A percentile compares a stretch with the other conserved stretches of the same genome.
These are phyloP conservation scores for Ypsolopha sequella DNA, from an alignment of 2,888 invertebrate species.

Conservation along the genomic window DNA sequence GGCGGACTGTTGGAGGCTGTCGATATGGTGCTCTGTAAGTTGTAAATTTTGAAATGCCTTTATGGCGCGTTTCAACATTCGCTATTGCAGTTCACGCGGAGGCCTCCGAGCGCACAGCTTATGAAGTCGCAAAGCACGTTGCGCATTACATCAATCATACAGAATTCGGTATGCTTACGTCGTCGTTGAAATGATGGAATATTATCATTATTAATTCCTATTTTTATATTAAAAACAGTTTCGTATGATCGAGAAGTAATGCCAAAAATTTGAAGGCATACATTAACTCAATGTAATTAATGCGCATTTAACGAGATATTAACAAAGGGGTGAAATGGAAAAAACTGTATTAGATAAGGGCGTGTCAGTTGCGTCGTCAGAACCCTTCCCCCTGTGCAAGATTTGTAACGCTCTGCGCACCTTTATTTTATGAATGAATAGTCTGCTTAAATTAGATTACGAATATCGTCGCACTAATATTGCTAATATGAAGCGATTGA, in stretches of 20 bases:
- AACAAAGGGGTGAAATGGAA: conserved; percentile 35
- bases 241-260: conserved; percentile 13
- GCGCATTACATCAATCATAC: conserved; percentile 12
- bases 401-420: conserved; percentile 38
- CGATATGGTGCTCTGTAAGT: conserved; percentile 75
- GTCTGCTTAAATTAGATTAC: conserved; percentile 14
- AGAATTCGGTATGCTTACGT: conserved; percentile 34
- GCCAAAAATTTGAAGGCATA: conserved; percentile 6
- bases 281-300: conserved; percentile 32
- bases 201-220: background rate
- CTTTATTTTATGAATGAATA: conserved; percentile 18
- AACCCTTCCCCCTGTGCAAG: conserved; percentile 26
- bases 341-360: conserved; percentile 22
- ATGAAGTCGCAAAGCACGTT: conserved; percentile 31
- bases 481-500: conserved; percentile 38
- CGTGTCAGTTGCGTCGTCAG: conserved; percentile 45
- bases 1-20: conserved; percentile 80
- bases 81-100: conserved; percentile 44
- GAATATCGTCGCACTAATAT: conserved; percentile 26
- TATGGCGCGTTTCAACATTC: conserved; percentile 65
- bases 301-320: conserved; percentile 51
- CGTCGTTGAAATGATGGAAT: conserved; percentile 22
- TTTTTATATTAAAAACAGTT: no score
- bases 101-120: conserved; percentile 57
- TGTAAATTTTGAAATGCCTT: conserved; percentile 70